Evolutionary conservation across 2,113 vertebrate genomes (phyloP), one percentile per base, ranked within the genome.

Genomic region (Poecile atricapillus): DNA sequence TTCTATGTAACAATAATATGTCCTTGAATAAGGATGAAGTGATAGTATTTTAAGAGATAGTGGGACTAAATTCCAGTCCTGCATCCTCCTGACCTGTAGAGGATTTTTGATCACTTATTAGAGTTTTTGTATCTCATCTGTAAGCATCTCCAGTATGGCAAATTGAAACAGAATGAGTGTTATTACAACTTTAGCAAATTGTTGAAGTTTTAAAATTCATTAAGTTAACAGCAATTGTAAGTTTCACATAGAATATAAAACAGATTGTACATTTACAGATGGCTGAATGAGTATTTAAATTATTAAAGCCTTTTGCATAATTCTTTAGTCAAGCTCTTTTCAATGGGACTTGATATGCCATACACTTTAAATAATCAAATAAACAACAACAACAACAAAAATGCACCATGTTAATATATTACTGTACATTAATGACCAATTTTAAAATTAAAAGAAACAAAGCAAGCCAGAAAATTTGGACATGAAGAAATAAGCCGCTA

Each of bases 271-370:
- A 21, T 90, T 74, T 90, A 56, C 63, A 44, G 69, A 44, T 64
- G 59, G 43, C 73, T 90, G 81, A 83, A 89, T 55, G 18, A 87
- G 24, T 91, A 90, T 95, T 95, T 96, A 86, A 95, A 94, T 63
- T 83, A 97, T 92, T 97, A 97, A 97, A 97, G 43, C 43, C 65
- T 97, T 97, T 97, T 95, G 46, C 94, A 77, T 91, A 87, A 85
- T 93, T 94, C 89, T 94, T 94, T 77, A 95, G 43, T 78, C 76
- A 70, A 78, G 85, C 53, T 84, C 69, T 91, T 96, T 95, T 62
- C 35, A 33, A 83, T 55, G 77, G 39, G 50, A 71, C 27, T 71
- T 20, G 11, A 50, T 52, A 73, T 46, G 24, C 46, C 35, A 55
- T 65, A 25, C n/a, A 58, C 39, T 86, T 33, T 59, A 87, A 93